Percentiles rank a stretch among this genome's conserved stretches.
Conservation (phyloP, 2,113 vertebrate species). For the Trochalopteron elliotii region DNA sequence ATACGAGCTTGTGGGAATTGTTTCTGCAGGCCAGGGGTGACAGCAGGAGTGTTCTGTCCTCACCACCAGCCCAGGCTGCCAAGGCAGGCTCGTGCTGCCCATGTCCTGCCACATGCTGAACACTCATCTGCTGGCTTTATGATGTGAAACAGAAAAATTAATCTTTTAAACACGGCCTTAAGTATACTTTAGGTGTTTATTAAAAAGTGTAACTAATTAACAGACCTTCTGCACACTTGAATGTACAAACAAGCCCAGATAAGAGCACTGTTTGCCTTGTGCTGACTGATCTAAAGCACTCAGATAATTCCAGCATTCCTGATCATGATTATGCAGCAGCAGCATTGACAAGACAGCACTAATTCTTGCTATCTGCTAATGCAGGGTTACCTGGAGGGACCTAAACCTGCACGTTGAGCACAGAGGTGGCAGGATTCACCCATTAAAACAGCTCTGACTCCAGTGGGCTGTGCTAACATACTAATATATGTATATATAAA, state of each 20-base stretch:
- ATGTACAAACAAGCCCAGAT: neutral
- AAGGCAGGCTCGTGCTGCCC: neutral
- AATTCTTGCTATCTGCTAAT: neutral
- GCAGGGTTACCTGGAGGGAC: slow-evolving; percentile 4
- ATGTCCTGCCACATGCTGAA: neutral
- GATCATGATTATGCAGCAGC: slow-evolving; percentile 1
- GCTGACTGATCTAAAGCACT: neutral
- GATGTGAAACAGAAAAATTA: neutral
- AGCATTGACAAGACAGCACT: neutral
- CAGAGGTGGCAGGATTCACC: neutral
- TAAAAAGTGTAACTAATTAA: slow-evolving; percentile 16
- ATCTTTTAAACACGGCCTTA: neutral
- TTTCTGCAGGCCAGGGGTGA: neutral
- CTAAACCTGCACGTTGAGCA: neutral
- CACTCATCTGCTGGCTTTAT: neutral
- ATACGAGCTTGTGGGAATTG: accelerated
- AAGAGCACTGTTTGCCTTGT: slow-evolving; percentile 14
- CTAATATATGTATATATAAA: neutral
- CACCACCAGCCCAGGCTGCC: neutral
- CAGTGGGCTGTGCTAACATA: neutral
- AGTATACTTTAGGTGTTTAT: neutral
- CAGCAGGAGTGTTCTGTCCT: neutral
- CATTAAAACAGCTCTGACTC: neutral
- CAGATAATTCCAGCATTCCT: neutral
- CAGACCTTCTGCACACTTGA: neutral